Conservation (phyloP, 2,888 invertebrate genomes). For the Sycophila texana region DNA sequence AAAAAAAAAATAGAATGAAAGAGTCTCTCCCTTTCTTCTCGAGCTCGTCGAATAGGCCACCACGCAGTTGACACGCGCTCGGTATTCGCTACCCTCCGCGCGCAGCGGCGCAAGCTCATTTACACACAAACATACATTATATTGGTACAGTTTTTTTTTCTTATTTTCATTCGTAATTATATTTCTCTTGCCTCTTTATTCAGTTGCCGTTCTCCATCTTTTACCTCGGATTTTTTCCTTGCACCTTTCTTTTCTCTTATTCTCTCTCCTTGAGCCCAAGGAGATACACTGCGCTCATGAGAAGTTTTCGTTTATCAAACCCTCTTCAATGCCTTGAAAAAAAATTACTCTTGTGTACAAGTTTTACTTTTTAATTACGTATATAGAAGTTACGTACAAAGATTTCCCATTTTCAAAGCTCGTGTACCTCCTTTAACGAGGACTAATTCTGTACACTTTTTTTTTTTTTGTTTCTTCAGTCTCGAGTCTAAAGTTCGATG, state of each 20-base stretch:
- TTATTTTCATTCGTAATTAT: slow-evolving; percentile 42
- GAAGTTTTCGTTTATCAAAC: slow-evolving; percentile 20
- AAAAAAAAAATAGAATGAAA: slow-evolving; percentile 44
- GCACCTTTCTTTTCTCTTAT: too few relatives aligned
- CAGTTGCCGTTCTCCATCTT: slow-evolving; percentile 53
- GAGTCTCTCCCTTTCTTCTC: slow-evolving; percentile 33
- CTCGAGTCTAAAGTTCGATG: slow-evolving; percentile 52
- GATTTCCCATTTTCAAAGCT: slow-evolving; percentile 47
- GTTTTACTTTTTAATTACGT: slow-evolving; percentile 52
- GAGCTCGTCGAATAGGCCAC: slow-evolving; percentile 47
- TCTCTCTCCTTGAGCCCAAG: slow-evolving; percentile 26
- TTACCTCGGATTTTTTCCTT: slow-evolving; percentile 13
- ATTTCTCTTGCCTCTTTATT: slow-evolving; percentile 60
- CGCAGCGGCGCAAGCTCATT: slow-evolving; percentile 43
- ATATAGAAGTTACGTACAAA: slow-evolving; percentile 56
- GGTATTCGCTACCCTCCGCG: slow-evolving; percentile 46
- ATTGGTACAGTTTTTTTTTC: slow-evolving; percentile 57
- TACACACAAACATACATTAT: slow-evolving; percentile 50
- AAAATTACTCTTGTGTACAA: slow-evolving; percentile 48
- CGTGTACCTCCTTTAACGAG: slow-evolving; percentile 44
- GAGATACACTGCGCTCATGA: slow-evolving; percentile 42
- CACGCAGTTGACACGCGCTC: slow-evolving; percentile 42
- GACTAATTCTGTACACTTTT: slow-evolving; percentile 33
- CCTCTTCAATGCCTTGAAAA: slow-evolving; percentile 26
- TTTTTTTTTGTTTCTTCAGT: slow-evolving; percentile 36